Conservation (phyloP, 1,140 invertebrate species). For the Ditylenchus dipsaci region DNA sequence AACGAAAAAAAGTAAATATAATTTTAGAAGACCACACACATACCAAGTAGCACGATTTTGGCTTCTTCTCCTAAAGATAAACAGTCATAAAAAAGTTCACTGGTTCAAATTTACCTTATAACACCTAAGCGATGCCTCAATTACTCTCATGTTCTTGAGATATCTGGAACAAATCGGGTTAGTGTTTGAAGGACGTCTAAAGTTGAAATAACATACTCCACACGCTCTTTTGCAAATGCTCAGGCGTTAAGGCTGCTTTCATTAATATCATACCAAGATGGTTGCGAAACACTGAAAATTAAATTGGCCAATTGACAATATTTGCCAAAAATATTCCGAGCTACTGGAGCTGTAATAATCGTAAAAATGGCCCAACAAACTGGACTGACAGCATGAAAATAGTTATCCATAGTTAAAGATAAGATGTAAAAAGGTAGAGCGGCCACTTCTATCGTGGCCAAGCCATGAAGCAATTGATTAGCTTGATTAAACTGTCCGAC, state of each 20-base stretch:
- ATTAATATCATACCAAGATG: neutral
- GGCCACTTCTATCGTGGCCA: no score
- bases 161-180: no score
- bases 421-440: no score
- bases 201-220: neutral
- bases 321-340: no score
- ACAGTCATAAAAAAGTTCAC: neutral
- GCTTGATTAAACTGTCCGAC: no score
- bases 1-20: neutral
- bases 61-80: neutral
- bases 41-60: neutral
- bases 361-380: no score
- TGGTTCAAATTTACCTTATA: neutral
- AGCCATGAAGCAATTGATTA: no score
- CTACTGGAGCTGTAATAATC: no score
- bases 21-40: neutral
- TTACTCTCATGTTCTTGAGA: neutral
- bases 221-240: neutral
- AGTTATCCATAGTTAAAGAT: no score
- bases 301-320: neutral
- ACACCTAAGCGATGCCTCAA: neutral
- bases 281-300: neutral
- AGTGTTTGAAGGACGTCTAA: no score
- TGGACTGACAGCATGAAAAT: no score
- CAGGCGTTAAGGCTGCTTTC: neutral